Conservation (phyloP, 2,888 invertebrate genomes). For the Tenthredo amoena region DNA sequence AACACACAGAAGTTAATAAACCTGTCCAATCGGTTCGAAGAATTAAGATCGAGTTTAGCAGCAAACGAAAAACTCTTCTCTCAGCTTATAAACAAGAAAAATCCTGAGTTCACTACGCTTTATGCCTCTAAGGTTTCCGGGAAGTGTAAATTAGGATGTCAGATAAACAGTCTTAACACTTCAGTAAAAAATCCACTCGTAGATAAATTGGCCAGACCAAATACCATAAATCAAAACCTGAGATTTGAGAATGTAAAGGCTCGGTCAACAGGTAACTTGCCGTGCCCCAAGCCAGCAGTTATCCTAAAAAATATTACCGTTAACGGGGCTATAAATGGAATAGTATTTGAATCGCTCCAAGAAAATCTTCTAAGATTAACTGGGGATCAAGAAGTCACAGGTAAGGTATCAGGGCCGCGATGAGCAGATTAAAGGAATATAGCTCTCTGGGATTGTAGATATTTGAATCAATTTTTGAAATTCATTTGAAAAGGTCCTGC, state of each 20-base stretch:
- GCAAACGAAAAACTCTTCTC: constrained; percentile 54
- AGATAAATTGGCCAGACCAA: constrained; percentile 56
- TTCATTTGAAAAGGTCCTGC: neutral
- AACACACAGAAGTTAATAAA: constrained; percentile 57
- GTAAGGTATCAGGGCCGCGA: constrained; percentile 60
- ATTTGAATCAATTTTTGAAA: neutral
- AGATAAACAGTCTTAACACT: constrained; percentile 57
- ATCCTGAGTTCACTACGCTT: constrained; percentile 58
- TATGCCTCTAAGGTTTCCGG: constrained; percentile 59
- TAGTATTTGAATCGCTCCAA: constrained; percentile 77
- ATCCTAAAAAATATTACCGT: constrained; percentile 77
- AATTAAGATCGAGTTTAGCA: constrained; percentile 56
- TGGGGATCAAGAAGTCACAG: constrained; percentile 79
- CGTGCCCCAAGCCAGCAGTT: constrained; percentile 70
- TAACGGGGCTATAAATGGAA: constrained; percentile 79
- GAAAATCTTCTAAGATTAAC: constrained; percentile 78
- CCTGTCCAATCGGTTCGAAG: constrained; percentile 58
- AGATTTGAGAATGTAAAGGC: constrained; percentile 69
- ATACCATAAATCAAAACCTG: constrained; percentile 62
- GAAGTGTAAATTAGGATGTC: constrained; percentile 63
- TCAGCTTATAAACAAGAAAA: constrained; percentile 52
- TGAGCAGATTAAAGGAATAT: neutral
- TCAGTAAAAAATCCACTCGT: constrained; percentile 54
- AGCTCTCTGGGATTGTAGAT: neutral
- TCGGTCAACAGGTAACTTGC: constrained; percentile 61